Evolutionary conservation across 2,797 vertebrate species (phyloP), one percentile per base, ranked within the genome.

Genomic region (Chromobotia macracanthus): DNA sequence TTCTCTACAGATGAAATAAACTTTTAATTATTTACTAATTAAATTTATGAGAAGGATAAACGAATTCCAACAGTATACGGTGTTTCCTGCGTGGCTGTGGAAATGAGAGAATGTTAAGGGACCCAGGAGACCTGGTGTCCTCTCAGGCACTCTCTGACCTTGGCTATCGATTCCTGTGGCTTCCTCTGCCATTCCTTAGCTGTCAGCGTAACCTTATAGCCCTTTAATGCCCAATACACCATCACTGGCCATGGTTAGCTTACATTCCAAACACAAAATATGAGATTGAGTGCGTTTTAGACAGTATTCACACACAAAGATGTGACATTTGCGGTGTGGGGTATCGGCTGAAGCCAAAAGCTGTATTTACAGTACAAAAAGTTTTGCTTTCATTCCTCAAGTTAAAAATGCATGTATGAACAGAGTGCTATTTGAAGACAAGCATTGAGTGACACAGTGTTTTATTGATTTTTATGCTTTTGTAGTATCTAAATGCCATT

Each of bases 201-300:
- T 48, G 75, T 82, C 80, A 82, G 70, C 25, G 75, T 78, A 82
- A 82, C 50, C 69, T 79, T 82, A 82, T 78, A 67, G 28, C 28
- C 28, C 28, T 78, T 53, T 70, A 72, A 55, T 67, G 64, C 46
- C 64, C 53, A 53, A 25, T 44, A 38, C 51, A 73, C 64, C 31
- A 61, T 25, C 69, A 75, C 38, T 10, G 58, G 58, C 51, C 46
- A 73, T 51, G 28, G 53, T 67, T 50, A 41, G 68, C 64, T 46
- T 31, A 82, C 31, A 28, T 15, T 18, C 41, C 55, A 19, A 61
- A 74, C 28, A 28, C 75, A 68, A 61, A 51, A 80, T 44, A 53
- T 50, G 23, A 31, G 41, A n/a, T 38, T 60, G 65, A 60, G 61
- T 58, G 12, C 60, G 55, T 60, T 72, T 73, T 21, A 38, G 55